A percentile compares a stretch with the other conserved stretches of the same genome.
Conservation (phyloP, 2,797 vertebrate species). For the Arrhamphus sclerolepis region DNA sequence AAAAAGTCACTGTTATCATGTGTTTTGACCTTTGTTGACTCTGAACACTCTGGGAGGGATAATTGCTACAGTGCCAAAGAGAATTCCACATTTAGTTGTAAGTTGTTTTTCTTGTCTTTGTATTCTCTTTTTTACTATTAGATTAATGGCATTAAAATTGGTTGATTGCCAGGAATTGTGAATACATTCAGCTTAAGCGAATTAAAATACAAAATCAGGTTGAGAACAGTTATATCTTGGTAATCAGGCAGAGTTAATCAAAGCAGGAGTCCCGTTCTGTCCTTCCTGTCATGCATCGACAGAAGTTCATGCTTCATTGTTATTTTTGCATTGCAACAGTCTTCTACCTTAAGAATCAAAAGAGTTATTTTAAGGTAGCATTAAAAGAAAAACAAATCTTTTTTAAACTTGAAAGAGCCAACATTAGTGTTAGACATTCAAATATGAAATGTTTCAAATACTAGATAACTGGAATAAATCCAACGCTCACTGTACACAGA, state of each 20-base stretch:
- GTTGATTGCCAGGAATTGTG: not conserved
- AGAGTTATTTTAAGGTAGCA: too few species aligned
- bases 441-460: not conserved
- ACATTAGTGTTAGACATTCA: too few species aligned
- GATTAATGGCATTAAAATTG: conserved; percentile 7
- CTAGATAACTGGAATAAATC: conserved; percentile 46
- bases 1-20: not conserved
- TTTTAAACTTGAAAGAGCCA: too few species aligned
- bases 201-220: conserved; percentile 2
- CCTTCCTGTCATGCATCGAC: conserved; percentile 11
- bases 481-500: conserved; percentile 61
- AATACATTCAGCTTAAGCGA: conserved; percentile 9
- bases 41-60: not conserved
- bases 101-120: too few species aligned
- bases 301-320: not conserved
- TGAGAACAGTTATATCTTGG: conserved; percentile 16
- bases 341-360: conserved; percentile 1
- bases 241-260: conserved; percentile 31
- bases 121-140: not conserved
- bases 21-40: conserved; percentile 2
- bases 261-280: conserved; percentile 2
- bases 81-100: too few species aligned
- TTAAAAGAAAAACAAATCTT: too few species aligned
- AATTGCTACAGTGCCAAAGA: too few species aligned
- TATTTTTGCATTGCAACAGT: not conserved